Conservation (phyloP, 2,797 vertebrate species). For the Botia almorhae region DNA sequence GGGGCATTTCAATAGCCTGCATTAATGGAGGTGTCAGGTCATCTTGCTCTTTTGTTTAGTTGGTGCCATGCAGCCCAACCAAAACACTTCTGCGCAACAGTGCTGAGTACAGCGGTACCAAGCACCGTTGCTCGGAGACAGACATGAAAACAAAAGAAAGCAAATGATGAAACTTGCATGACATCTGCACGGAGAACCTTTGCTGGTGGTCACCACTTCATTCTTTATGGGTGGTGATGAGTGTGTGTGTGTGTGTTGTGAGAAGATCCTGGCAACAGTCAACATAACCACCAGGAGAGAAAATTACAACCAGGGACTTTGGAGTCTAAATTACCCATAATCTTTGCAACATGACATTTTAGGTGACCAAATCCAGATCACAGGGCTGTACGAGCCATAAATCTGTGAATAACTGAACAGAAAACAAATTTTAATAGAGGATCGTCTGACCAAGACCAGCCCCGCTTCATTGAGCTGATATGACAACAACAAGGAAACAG, state of each 20-base stretch:
- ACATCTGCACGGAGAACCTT: slow-evolving; percentile 51
- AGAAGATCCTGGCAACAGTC: slow-evolving; percentile 43
- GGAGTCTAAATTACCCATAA: neutral
- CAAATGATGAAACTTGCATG: slow-evolving; percentile 72
- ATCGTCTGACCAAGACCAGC: slow-evolving; percentile 28
- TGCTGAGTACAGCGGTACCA: slow-evolving; percentile 19
- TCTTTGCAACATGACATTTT: slow-evolving; percentile 20
- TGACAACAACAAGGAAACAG: slow-evolving; percentile 41
- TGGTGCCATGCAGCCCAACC: slow-evolving; percentile 42
- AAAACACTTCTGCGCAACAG: slow-evolving; percentile 48
- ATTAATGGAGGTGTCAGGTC: slow-evolving; percentile 1
- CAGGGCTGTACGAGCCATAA: slow-evolving; percentile 11
- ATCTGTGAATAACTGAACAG: slow-evolving; percentile 17
- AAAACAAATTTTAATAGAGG: slow-evolving; percentile 50
- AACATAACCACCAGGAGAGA: slow-evolving; percentile 12
- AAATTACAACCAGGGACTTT: slow-evolving; percentile 35
- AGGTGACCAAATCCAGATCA: neutral
- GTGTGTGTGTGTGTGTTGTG: slow-evolving; percentile 36
- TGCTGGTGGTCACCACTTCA: slow-evolving; percentile 54
- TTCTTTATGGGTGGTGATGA: slow-evolving; percentile 53
- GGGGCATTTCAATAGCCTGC: neutral
- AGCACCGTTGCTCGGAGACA: slow-evolving; percentile 70
- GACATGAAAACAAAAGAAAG: slow-evolving; percentile 67
- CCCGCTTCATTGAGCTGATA: slow-evolving; percentile 60
- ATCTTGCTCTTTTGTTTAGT: slow-evolving; percentile 44